A percentile compares a stretch with the other conserved stretches of the same genome.
phyloP scores from a whole-genome alignment of 2,797 vertebrate genomes.

The Knipowitschia caucasica region DNA sequence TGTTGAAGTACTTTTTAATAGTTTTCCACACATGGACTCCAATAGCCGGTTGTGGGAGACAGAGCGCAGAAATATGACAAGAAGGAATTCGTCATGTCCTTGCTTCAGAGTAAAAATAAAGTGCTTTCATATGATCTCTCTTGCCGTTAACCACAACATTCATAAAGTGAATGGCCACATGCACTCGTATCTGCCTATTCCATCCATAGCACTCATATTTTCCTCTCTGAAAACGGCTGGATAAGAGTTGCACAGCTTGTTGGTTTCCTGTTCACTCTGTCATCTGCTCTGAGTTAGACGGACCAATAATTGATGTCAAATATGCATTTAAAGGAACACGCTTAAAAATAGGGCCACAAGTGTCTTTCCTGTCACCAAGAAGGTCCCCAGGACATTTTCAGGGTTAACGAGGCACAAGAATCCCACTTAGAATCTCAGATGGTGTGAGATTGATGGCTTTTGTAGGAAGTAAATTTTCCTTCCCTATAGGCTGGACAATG shows the following conservation, averaged over 20 bases:
- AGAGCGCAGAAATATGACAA: constrained; percentile 31
- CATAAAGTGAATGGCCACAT: constrained; percentile 22
- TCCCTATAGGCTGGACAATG: no score
- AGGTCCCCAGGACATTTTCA: neutral
- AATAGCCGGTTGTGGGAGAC: constrained; percentile 23
- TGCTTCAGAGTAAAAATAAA: constrained; percentile 43
- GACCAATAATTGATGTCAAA: constrained; percentile 49
- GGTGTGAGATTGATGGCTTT: constrained; percentile 17
- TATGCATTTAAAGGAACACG: constrained; percentile 4
- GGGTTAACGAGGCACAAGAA: neutral
- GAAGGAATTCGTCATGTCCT: constrained; percentile 21
- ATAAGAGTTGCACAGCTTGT: constrained; percentile 32
- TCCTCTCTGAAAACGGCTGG: constrained; percentile 43
- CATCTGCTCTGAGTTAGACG: constrained; percentile 54
- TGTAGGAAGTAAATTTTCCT: constrained; percentile 44
- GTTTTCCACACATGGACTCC: no score
- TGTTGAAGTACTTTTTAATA: no score
- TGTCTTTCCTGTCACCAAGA: neutral
- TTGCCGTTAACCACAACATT: constrained; percentile 40
- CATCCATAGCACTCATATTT: constrained; percentile 49
- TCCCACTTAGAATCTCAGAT: neutral
- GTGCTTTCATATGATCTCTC: constrained; percentile 44
- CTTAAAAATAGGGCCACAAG: neutral
- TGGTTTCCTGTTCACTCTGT: constrained; percentile 23
- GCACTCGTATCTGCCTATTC: constrained; percentile 26